These are phyloP conservation scores for Caloenas nicobarica DNA, from an alignment of 2,113 vertebrate species.

Conservation along the genomic window DNA sequence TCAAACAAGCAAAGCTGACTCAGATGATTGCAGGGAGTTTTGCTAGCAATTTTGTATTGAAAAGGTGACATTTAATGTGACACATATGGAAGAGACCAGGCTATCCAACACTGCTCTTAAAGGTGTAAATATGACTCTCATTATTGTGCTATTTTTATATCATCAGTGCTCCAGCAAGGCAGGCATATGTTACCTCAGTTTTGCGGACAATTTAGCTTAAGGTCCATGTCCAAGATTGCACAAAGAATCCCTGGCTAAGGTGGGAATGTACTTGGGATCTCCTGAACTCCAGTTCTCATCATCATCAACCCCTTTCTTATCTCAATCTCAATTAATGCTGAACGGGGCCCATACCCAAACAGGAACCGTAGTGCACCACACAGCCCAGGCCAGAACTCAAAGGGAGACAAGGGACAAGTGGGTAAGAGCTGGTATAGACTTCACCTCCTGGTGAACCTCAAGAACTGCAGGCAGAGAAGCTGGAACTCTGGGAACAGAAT, in stretches of 20 bases:
- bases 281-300: not conserved
- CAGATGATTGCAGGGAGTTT: not conserved
- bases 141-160: not conserved
- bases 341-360: not conserved
- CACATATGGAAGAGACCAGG: not conserved
- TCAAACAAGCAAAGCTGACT: not conserved
- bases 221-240: not conserved
- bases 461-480: not conserved
- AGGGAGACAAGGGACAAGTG: not conserved
- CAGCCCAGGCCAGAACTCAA: not conserved
- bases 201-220: not conserved
- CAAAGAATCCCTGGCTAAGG: not conserved
- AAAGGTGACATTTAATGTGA: not conserved
- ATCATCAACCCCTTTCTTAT: not conserved
- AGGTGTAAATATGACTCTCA: not conserved
- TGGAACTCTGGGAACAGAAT: not conserved
- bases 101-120: not conserved
- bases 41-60: not conserved
- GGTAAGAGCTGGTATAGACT: not conserved
- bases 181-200: not conserved
- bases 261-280: not conserved
- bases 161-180: not conserved
- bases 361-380: accelerated
- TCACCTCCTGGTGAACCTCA: not conserved
- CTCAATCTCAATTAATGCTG: not conserved